phyloP scores from a whole-genome alignment of 2,797 vertebrate genomes.

The Babyrousa celebensis region DNA sequence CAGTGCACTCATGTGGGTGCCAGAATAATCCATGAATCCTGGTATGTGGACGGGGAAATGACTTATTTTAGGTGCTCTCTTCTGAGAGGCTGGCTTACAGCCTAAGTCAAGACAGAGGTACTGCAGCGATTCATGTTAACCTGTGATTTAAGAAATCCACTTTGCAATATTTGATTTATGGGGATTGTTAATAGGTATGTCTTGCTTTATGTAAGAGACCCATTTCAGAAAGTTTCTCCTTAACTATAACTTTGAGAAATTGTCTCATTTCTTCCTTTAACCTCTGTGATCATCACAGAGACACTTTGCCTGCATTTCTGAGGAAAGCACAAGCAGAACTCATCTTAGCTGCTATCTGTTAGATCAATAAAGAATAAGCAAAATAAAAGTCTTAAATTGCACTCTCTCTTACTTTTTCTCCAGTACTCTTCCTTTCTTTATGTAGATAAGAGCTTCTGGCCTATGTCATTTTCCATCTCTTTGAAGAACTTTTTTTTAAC shows the following conservation, averaged over 20 bases:
- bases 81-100: neutral
- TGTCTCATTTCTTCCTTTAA: neutral
- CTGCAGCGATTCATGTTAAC: slow-evolving; percentile 2
- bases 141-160: slow-evolving; percentile 19
- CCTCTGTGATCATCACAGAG: neutral
- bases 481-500: slow-evolving; percentile 8
- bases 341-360: neutral
- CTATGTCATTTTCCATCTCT: slow-evolving; percentile 31
- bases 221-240: neutral
- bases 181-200: slow-evolving; percentile 10
- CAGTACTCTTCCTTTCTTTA: neutral
- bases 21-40: neutral
- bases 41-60: neutral
- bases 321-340: neutral
- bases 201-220: slow-evolving; percentile 17
- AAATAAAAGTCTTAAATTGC: slow-evolving; percentile 8
- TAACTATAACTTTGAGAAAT: slow-evolving; percentile 1
- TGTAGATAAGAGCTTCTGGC: neutral
- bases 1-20: neutral
- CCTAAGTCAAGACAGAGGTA: neutral
- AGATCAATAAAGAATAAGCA: slow-evolving; percentile 11
- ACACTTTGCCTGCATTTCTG: neutral
- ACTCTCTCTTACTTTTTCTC: neutral
- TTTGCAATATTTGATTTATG: slow-evolving; percentile 47
- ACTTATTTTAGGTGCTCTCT: slow-evolving; percentile 20